A percentile compares a stretch with the other conserved stretches of the same genome.
Evolutionary conservation across 2,888 invertebrate species (phyloP).

Genomic region (Oscheius onirici): DNA sequence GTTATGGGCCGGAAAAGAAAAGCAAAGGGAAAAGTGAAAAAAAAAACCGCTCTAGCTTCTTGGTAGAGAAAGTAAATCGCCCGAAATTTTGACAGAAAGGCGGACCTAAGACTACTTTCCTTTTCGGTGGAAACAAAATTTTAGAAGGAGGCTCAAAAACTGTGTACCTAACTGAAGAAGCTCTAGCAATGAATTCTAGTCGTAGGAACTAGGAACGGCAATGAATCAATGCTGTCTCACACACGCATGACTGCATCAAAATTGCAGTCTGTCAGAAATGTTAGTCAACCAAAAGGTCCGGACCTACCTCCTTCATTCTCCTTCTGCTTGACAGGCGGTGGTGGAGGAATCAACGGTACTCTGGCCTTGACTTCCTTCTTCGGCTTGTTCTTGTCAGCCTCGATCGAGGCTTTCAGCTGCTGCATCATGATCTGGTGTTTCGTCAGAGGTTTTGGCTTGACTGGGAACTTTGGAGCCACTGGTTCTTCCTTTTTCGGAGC

Average conservation of each 20-base stretch:
- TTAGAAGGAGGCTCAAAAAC: no score
- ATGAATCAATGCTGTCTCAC: background rate
- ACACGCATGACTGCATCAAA: background rate
- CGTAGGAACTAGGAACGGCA: no score
- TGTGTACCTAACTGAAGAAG: no score
- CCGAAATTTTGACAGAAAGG: no score
- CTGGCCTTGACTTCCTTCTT: conserved; percentile 82
- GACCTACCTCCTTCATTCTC: conserved; percentile 41
- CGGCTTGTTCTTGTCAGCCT: conserved; percentile 78
- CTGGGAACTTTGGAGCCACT: conserved; percentile 54
- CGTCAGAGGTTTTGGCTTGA: conserved; percentile 59
- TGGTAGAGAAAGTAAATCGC: no score
- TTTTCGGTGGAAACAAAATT: no score
- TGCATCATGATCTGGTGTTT: conserved; percentile 63
- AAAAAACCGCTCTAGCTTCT: no score
- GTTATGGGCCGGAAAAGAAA: no score
- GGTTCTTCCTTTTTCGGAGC: conserved; percentile 28
- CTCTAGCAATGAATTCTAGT: no score
- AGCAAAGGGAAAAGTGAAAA: no score
- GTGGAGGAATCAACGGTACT: conserved; percentile 46
- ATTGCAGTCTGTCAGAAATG: background rate
- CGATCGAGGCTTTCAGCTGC: conserved; percentile 76
- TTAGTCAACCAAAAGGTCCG: background rate
- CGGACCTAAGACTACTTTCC: no score
- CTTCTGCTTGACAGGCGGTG: conserved; percentile 44